phyloP scores from a whole-genome alignment of 2,888 invertebrate genomes.

The Gryllus longicercus region DNA sequence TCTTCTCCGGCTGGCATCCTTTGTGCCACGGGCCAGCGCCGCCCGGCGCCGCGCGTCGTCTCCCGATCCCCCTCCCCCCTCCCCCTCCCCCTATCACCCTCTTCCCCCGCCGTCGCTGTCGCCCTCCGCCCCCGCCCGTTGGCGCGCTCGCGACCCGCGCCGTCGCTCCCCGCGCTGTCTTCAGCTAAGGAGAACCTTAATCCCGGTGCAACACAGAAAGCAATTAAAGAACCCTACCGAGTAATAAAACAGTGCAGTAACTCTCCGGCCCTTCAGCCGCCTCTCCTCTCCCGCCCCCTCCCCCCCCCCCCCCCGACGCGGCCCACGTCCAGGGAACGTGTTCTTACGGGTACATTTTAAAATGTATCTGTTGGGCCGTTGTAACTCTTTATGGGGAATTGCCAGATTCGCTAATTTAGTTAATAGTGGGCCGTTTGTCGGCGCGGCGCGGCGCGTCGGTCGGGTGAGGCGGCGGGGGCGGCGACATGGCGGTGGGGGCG shows the following conservation, averaged over 20 bases:
- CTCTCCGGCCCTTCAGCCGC: neutral
- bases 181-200: constrained; percentile 26
- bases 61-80: neutral
- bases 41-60: neutral
- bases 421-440: constrained; percentile 26
- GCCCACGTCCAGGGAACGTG: constrained; percentile 11
- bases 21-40: neutral
- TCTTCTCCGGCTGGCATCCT: constrained; percentile 21
- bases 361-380: constrained; percentile 25
- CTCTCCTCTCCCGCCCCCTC: neutral
- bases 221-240: constrained; percentile 29
- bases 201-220: constrained; percentile 32
- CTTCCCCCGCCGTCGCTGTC: neutral
- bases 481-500: neutral
- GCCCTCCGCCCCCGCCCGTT: neutral
- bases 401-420: constrained; percentile 27
- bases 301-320: neutral
- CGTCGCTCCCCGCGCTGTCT: constrained; percentile 24
- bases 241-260: constrained; percentile 31
- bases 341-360: constrained; percentile 27
- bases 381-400: constrained; percentile 23
- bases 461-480: too few relatives aligned
- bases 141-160: neutral
- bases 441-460: neutral
- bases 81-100: neutral